phyloP scores from a whole-genome alignment of 2,113 vertebrate species.

The Coturnix japonica region DNA sequence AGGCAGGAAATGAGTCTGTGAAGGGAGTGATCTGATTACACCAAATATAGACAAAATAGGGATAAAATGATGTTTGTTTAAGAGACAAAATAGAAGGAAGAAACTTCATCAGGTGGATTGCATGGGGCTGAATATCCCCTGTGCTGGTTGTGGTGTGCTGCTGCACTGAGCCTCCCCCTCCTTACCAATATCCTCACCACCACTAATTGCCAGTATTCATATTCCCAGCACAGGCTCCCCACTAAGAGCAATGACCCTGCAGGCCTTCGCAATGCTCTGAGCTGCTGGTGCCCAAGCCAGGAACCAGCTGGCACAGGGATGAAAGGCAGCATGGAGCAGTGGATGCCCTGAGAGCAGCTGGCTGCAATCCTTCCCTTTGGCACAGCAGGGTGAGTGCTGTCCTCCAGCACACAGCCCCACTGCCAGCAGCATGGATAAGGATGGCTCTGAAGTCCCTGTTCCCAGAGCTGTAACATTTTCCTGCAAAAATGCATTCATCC shows the following conservation, averaged over 20 bases:
- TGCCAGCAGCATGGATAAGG: background rate
- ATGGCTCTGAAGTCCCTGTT: background rate
- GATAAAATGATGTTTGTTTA: background rate
- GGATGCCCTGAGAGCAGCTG: slow-evolving; percentile 37
- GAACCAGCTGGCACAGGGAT: background rate
- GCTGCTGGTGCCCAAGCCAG: background rate
- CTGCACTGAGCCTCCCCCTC: rapidly evolving
- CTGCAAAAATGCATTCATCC: background rate
- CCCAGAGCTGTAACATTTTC: background rate
- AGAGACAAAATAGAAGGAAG: background rate
- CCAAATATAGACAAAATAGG: background rate
- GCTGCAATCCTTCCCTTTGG: background rate
- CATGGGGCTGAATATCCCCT: background rate
- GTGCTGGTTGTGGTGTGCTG: rapidly evolving
- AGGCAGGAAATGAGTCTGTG: slow-evolving; percentile 8
- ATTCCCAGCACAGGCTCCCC: background rate
- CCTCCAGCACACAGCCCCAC: background rate
- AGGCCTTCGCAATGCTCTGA: too few relatives aligned
- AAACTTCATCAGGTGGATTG: rapidly evolving
- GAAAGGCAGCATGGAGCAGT: rapidly evolving
- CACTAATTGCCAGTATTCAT: background rate
- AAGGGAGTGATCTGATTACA: background rate
- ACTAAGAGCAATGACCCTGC: too few relatives aligned
- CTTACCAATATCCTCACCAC: background rate
- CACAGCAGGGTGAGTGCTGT: background rate